Percentiles rank a stretch among this genome's conserved stretches.
phyloP scores from a whole-genome alignment of 92 coral and sea anemone genomes.

The Montipora capitata region DNA sequence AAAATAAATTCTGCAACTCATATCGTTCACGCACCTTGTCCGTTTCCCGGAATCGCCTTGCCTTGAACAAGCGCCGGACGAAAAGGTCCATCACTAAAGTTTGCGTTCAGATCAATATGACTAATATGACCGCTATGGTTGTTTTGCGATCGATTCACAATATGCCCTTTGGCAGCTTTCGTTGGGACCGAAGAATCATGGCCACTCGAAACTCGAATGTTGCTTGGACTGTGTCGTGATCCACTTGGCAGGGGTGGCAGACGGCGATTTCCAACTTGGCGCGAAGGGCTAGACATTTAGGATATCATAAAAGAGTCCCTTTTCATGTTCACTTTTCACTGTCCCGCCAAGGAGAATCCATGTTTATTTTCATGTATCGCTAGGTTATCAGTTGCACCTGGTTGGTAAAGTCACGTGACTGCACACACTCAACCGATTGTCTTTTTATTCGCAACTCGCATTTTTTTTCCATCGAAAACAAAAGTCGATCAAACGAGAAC shows the following conservation, averaged over 20 bases:
- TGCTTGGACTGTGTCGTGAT: conserved; percentile 79
- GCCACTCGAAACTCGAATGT: conserved; percentile 47
- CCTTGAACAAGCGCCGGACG: conserved; percentile 94
- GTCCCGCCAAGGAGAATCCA: conserved; percentile 7
- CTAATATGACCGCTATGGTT: conserved; percentile 83
- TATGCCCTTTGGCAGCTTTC: conserved; percentile 63
- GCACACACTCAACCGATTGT: not conserved
- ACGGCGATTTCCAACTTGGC: conserved; percentile 94
- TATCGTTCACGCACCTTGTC: conserved; percentile 57
- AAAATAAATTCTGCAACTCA: not conserved
- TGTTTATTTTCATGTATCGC: conserved; percentile 57
- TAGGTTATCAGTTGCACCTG: conserved; percentile 29
- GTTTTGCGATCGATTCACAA: conserved; percentile 70
- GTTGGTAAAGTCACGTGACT: conserved; percentile 36
- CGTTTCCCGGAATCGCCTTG: conserved; percentile 74
- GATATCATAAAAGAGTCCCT: not conserved
- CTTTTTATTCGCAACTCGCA: too few species aligned
- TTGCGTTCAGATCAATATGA: conserved; percentile 88
- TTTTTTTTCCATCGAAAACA: too few species aligned
- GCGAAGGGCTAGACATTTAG: conserved; percentile 97
- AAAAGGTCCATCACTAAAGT: conserved; percentile 93
- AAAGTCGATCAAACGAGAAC: too few species aligned
- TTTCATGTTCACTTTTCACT: conserved; percentile 27
- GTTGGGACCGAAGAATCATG: conserved; percentile 55
- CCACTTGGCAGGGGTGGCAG: conserved; percentile 95